phyloP scores from a whole-genome alignment of 2,797 vertebrate genomes.

The Characodon lateralis region DNA sequence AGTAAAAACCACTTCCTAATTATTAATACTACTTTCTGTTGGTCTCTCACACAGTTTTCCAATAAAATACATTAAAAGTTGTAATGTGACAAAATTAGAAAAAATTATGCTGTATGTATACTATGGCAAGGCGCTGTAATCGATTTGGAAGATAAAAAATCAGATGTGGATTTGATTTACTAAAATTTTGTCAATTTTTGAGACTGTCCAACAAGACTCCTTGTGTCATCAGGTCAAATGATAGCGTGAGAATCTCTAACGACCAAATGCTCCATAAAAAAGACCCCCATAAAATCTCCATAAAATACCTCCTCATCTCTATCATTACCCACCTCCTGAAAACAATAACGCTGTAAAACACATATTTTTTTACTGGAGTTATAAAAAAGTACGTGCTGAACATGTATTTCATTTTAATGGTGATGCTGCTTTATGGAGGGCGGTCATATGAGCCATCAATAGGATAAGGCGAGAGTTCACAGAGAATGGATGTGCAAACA shows the following conservation, averaged over 20 bases:
- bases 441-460: slow-evolving; percentile 79
- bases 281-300: slow-evolving; percentile 78
- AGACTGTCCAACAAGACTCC: neutral
- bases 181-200: neutral
- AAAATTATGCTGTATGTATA: neutral
- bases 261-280: slow-evolving; percentile 72
- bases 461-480: slow-evolving; percentile 68
- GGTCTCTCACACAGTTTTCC: too few relatives aligned
- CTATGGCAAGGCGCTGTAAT: too few relatives aligned
- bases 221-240: slow-evolving; percentile 47
- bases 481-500: slow-evolving; percentile 51
- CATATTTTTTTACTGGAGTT: slow-evolving; percentile 79
- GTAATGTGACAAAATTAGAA: neutral
- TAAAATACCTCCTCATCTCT: slow-evolving; percentile 77
- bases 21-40: neutral
- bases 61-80: neutral
- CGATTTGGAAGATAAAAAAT: too few relatives aligned
- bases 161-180: neutral
- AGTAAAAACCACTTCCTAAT: too few relatives aligned
- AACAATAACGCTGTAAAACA: slow-evolving; percentile 83
- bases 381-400: slow-evolving; percentile 74
- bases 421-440: slow-evolving; percentile 75
- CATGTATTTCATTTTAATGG: slow-evolving; percentile 78
- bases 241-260: slow-evolving; percentile 79
- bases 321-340: slow-evolving; percentile 73